Percentiles rank a stretch among this genome's conserved stretches.
These are phyloP conservation scores for Orthonychiurus folsomi DNA, from an alignment of 2,888 invertebrate species.

Conservation along the genomic window DNA sequence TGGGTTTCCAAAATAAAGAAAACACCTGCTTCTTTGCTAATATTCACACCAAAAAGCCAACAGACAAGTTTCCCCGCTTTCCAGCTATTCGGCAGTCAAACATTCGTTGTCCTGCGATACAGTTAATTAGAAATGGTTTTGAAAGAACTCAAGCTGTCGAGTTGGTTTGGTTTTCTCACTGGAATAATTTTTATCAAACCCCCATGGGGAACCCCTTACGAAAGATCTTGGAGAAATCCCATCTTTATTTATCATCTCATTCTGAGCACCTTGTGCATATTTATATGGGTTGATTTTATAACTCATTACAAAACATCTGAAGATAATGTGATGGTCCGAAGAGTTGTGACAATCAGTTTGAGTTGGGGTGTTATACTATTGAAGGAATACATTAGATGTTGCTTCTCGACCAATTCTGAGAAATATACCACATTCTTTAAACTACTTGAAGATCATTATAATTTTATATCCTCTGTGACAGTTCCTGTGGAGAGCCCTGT, in stretches of 20 bases:
- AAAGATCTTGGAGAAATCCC: neutral
- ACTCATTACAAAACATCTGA: neutral
- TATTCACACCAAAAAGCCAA: no score
- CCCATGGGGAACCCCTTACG: neutral
- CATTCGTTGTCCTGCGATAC: no score
- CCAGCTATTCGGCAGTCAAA: no score
- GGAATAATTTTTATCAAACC: neutral
- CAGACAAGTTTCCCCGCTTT: no score
- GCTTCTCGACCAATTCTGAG: neutral
- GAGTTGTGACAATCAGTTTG: neutral
- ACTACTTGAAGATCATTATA: neutral
- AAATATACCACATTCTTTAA: neutral
- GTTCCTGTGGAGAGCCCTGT: neutral
- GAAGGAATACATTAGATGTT: neutral
- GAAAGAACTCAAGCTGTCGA: neutral
- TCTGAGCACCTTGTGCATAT: neutral
- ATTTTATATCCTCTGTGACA: neutral
- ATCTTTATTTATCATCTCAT: neutral
- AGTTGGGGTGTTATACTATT: neutral
- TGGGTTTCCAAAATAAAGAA: no score
- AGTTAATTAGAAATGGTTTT: slow-evolving; percentile 9
- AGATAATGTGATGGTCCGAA: neutral
- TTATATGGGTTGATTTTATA: neutral
- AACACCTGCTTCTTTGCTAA: no score
- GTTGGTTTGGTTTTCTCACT: neutral